These are phyloP conservation scores for Rhagologus leucostigma DNA, from an alignment of 2,113 vertebrate species.

Conservation along the genomic window DNA sequence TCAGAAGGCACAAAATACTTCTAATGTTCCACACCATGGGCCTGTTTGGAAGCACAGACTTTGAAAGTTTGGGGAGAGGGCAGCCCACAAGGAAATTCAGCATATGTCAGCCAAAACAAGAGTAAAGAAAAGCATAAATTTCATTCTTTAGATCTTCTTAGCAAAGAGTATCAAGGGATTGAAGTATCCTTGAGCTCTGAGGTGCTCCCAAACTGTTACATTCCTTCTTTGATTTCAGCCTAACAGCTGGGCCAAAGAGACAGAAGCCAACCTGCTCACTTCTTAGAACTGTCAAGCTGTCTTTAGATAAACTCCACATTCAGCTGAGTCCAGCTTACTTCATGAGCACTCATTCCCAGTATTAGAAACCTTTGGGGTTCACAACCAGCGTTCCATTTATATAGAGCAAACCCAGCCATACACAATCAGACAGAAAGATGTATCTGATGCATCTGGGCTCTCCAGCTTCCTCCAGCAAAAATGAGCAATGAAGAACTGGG, in stretches of 20 bases:
- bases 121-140: not conserved
- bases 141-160: not conserved
- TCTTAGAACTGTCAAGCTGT: not conserved
- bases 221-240: not conserved
- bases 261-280: not conserved
- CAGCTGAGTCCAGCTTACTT: not conserved
- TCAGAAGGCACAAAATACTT: not conserved
- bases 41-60: not conserved
- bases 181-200: not conserved
- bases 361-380: not conserved
- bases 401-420: not conserved
- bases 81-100: rapidly evolving
- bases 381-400: not conserved
- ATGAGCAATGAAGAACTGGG: not conserved
- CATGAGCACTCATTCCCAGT: not conserved
- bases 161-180: not conserved
- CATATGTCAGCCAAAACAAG: not conserved
- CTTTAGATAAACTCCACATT: not conserved
- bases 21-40: not conserved
- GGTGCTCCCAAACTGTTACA: not conserved
- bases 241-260: not conserved
- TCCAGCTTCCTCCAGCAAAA: not conserved
- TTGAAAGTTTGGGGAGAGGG: not conserved
- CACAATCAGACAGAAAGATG: not conserved
- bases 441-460: not conserved